A percentile compares a stretch with the other conserved stretches of the same genome.
Evolutionary conservation across 2,113 vertebrate species (phyloP).

Genomic region (Malaclemys terrapin): DNA sequence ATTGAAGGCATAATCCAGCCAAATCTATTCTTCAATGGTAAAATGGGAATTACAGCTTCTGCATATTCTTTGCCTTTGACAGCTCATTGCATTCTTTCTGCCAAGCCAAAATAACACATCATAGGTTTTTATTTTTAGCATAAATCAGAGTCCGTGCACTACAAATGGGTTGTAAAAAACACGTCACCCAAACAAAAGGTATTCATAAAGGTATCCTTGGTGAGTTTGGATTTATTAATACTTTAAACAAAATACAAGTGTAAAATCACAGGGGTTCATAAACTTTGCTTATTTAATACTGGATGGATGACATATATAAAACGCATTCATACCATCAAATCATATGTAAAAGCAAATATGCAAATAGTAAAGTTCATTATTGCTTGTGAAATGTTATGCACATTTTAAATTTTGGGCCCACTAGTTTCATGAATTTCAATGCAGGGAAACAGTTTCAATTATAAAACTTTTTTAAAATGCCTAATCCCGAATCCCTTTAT

Average conservation of each 20-base stretch:
- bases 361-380: rapidly evolving
- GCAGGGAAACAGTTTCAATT: background rate
- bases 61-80: constrained; percentile 53
- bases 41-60: constrained; percentile 71
- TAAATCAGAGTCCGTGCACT: background rate
- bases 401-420: background rate
- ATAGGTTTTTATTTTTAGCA: constrained; percentile 33
- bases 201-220: background rate
- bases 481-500: background rate
- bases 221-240: background rate
- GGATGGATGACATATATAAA: background rate
- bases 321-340: background rate
- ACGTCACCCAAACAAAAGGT: background rate
- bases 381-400: background rate
- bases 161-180: background rate
- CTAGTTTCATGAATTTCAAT: rapidly evolving
- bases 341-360: background rate
- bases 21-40: constrained; percentile 68
- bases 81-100: constrained; percentile 53
- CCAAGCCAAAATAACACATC: constrained; percentile 63
- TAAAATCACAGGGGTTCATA: background rate
- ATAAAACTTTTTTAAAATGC: background rate
- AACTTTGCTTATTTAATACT: background rate
- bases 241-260: background rate
- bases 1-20: constrained; percentile 41